Base-by-base conservation (phyloP, 2,797 vertebrate species). In the Acipenser ruthenus region DNA sequence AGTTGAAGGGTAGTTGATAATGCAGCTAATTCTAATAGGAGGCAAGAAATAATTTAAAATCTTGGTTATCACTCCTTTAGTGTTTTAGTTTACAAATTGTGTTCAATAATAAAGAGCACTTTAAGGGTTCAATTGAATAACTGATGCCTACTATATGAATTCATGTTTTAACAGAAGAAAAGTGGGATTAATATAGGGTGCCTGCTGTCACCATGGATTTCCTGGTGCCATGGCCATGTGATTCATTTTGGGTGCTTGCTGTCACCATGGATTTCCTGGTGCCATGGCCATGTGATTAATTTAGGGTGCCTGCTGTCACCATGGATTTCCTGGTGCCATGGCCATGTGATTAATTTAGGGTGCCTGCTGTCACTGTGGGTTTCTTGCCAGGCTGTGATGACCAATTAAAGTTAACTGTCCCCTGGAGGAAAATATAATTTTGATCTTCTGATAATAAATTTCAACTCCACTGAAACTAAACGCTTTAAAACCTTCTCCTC, bases 321-420 rank as follows among this genome's bases (percentile, higher is more conserved):
- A 51, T 37, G 9, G 10, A 15, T 56, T 55, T 61, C 13, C 11
- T 18, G 60, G 15, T 18, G 15, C 18, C 15, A 18, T 18, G 15
- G 15, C 15, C 7, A 15, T 55, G 51, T 6, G 61, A 55, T 23
- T 68, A 55, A 67, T 67, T 18, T 62, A 15, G 49, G 6, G 50
- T 62, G 55, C n/a, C 49, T 47, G 61, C 53, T 49, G 53, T 68
- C 47, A 9, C 15, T 68, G 62, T 47, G 10, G 11, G 50, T 58
- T 55, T 61, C 13, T 37, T 23, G 60, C 60, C 60, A 7, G 1
- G 9, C 60, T 62, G 13, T 53, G 50, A 65, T 50, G 63, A 53
- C 49, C 63, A 65, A 52, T 65, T 65, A 65, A 51, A 65, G 63
- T 6, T 53, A 65, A 18, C 7, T 12, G 50, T 13, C 9, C 11